These are phyloP conservation scores for Caenorhabditis latens DNA, from an alignment of 1,140 invertebrate species.

Conservation along the genomic window DNA sequence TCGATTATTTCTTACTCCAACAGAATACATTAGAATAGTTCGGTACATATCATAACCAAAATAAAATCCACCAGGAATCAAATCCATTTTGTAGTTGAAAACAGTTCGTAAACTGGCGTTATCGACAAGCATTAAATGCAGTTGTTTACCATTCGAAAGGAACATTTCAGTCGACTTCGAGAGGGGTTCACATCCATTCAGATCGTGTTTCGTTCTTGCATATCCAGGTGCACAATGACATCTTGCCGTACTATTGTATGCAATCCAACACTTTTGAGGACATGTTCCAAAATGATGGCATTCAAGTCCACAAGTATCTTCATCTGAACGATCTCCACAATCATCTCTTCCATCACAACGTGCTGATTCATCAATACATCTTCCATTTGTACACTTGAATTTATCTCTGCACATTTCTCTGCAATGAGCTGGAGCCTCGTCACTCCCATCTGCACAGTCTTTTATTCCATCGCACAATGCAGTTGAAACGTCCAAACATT, in stretches of 20 bases:
- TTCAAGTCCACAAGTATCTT: slow-evolving; percentile 24
- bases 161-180: slow-evolving; percentile 9
- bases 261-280: slow-evolving; percentile 48
- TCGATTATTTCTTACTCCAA: neutral
- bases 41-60: slow-evolving; percentile 6
- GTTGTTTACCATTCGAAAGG: slow-evolving; percentile 1
- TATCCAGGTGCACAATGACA: slow-evolving; percentile 45
- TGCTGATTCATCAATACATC: slow-evolving; percentile 86
- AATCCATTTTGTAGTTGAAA: neutral
- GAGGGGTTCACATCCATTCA: neutral
- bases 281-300: slow-evolving; percentile 41
- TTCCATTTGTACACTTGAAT: slow-evolving; percentile 86
- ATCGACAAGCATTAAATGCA: neutral
- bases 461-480: slow-evolving; percentile 43
- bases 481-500: slow-evolving; percentile 48
- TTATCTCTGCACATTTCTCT: slow-evolving; percentile 46
- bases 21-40: slow-evolving; percentile 8
- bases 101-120: neutral
- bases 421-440: slow-evolving; percentile 25
- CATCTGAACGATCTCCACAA: slow-evolving; percentile 79
- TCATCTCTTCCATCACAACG: slow-evolving; percentile 87
- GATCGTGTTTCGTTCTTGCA: slow-evolving; percentile 13
- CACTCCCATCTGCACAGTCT: slow-evolving; percentile 31
- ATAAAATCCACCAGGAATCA: slow-evolving; percentile 8
- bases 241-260: slow-evolving; percentile 29